phyloP scores from a whole-genome alignment of 2,797 vertebrate genomes.

The Sebastiscus albofasciatus region DNA sequence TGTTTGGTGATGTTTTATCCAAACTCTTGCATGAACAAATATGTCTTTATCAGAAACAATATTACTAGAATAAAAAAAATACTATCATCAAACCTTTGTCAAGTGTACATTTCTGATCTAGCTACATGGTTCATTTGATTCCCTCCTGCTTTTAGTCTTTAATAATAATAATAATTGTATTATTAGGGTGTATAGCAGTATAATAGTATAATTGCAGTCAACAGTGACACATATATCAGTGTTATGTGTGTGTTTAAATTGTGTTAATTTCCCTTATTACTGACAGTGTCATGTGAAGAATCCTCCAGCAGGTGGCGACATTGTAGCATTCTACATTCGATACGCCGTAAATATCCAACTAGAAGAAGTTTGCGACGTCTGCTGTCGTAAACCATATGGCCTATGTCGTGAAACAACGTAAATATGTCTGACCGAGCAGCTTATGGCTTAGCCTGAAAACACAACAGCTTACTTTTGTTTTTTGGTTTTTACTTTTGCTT shows the following conservation, averaged over 20 bases:
- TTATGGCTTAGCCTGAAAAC: slow-evolving; percentile 53
- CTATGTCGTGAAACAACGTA: slow-evolving; percentile 21
- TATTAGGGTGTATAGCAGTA: background rate
- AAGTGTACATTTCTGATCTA: no score
- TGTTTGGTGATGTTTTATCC: slow-evolving; percentile 56
- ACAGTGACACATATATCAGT: background rate
- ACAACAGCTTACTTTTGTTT: slow-evolving; percentile 53
- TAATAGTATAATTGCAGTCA: background rate
- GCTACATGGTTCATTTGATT: no score
- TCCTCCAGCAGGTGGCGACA: background rate
- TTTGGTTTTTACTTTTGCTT: slow-evolving; percentile 49
- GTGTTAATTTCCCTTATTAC: background rate
- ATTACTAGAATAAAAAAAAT: background rate
- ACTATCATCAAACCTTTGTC: fast-evolving
- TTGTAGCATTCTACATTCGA: background rate
- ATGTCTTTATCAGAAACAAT: slow-evolving; percentile 68
- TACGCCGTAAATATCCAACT: background rate
- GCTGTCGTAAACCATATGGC: slow-evolving; percentile 21
- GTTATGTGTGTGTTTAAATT: background rate
- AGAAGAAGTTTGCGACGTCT: slow-evolving; percentile 54
- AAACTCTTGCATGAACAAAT: slow-evolving; percentile 71
- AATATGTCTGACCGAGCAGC: slow-evolving; percentile 61
- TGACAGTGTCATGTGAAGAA: background rate
- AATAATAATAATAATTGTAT: background rate
- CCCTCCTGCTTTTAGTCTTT: background rate